A percentile compares a stretch with the other conserved stretches of the same genome.
These are phyloP conservation scores for Mimumesa dahlbomi DNA, from an alignment of 2,888 invertebrate species.

Conservation along the genomic window DNA sequence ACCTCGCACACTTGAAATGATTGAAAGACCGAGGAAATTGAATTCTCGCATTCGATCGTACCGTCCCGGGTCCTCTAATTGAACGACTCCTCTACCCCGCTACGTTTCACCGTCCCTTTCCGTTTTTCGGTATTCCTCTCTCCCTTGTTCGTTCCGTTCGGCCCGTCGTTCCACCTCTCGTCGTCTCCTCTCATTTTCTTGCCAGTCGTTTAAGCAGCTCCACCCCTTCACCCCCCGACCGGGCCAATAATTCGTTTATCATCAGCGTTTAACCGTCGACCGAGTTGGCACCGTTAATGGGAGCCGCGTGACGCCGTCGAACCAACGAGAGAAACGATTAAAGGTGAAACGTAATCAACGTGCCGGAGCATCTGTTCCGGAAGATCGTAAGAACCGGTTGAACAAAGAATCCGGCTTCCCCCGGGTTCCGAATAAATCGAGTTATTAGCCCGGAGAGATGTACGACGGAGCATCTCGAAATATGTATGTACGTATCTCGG, in stretches of 20 bases:
- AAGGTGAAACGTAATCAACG: slow-evolving; percentile 25
- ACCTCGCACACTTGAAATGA: slow-evolving; percentile 67
- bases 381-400: not conserved
- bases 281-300: slow-evolving; percentile 44
- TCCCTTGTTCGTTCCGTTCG: slow-evolving; percentile 1
- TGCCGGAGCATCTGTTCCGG: not conserved
- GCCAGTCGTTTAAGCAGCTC: slow-evolving; percentile 49
- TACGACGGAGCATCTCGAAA: too few relatives aligned
- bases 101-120: slow-evolving; percentile 23
- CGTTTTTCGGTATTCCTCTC: slow-evolving; percentile 14
- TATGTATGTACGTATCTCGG: too few relatives aligned
- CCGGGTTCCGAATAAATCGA: slow-evolving; percentile 1
- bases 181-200: slow-evolving; percentile 45
- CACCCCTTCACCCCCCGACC: slow-evolving; percentile 12
- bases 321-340: slow-evolving; percentile 9
- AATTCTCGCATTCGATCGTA: slow-evolving; percentile 69
- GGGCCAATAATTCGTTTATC: slow-evolving; percentile 59
- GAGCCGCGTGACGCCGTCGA: slow-evolving; percentile 18
- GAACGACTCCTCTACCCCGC: slow-evolving; percentile 58
- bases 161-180: slow-evolving; percentile 7
- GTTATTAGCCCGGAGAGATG: not conserved
- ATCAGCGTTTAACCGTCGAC: slow-evolving; percentile 45
- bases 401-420: not conserved
- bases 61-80: slow-evolving; percentile 67
- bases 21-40: slow-evolving; percentile 74